A percentile compares a stretch with the other conserved stretches of the same genome.
Evolutionary conservation across 2,888 invertebrate species (phyloP).

Genomic region (Heliothis peltigera): DNA sequence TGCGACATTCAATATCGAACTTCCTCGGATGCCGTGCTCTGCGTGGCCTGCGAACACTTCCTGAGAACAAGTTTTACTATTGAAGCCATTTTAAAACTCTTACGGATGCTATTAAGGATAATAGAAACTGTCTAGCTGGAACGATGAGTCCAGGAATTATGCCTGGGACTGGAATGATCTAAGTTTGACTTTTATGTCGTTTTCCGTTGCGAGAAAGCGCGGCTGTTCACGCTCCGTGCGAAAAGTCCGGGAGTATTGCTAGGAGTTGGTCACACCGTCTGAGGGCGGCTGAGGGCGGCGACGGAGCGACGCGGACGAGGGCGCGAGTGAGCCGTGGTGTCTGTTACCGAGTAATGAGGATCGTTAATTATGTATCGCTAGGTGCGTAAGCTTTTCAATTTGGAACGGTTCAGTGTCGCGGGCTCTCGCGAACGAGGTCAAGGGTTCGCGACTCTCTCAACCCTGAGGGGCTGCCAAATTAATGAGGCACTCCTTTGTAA

Average conservation of each 20-base stretch:
- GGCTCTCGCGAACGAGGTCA: constrained; percentile 87
- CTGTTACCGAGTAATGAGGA: constrained; percentile 86
- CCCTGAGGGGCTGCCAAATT: constrained; percentile 90
- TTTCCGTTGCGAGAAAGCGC: constrained; percentile 65
- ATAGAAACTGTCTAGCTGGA: constrained; percentile 86
- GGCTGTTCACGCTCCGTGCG: constrained; percentile 62
- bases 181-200: constrained; percentile 84
- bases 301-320: constrained; percentile 38
- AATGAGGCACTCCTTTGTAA: constrained; percentile 91
- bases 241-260: constrained; percentile 59
- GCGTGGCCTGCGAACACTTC: constrained; percentile 84
- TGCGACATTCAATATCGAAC: constrained; percentile 84
- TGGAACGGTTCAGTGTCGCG: constrained; percentile 81
- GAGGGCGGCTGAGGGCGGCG: constrained; percentile 41
- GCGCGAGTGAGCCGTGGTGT: constrained; percentile 67
- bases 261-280: constrained; percentile 47
- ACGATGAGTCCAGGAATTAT: constrained; percentile 86
- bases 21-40: constrained; percentile 76
- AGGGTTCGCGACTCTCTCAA: constrained; percentile 88
- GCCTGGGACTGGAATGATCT: constrained; percentile 82
- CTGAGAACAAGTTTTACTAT: constrained; percentile 85
- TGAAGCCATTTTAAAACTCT: constrained; percentile 88
- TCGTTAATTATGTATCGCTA: constrained; percentile 89
- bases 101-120: constrained; percentile 88
- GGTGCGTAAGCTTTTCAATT: constrained; percentile 86